A percentile compares a stretch with the other conserved stretches of the same genome.
These are phyloP conservation scores for Rhegmatorhina hoffmannsi DNA, from an alignment of 2,113 vertebrate species.

Conservation along the genomic window DNA sequence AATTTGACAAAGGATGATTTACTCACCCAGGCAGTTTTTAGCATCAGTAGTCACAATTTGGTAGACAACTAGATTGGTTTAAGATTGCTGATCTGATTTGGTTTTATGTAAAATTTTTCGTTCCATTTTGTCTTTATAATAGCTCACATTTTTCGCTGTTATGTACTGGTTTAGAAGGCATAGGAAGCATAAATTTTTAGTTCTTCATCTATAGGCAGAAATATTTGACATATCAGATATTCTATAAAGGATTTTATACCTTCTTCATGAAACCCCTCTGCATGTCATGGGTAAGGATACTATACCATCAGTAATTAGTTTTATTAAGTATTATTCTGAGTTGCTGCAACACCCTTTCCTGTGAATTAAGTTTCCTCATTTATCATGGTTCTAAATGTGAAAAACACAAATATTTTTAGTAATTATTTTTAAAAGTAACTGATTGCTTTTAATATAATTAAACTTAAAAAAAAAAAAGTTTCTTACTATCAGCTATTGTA, in stretches of 20 bases:
- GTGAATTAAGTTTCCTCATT: neutral
- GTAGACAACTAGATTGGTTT: neutral
- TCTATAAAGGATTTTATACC: neutral
- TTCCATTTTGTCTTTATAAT: neutral
- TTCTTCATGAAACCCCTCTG: neutral
- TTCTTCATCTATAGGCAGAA: neutral
- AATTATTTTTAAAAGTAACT: neutral
- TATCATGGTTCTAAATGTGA: neutral
- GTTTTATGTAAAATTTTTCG: neutral
- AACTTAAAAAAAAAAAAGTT: neutral
- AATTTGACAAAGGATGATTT: neutral
- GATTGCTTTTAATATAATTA: neutral
- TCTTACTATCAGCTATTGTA: neutral
- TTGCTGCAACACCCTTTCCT: neutral
- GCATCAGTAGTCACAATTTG: neutral
- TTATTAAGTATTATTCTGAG: neutral
- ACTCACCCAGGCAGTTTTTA: neutral
- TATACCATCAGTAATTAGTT: neutral
- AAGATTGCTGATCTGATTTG: neutral
- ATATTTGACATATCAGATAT: neutral
- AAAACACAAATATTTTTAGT: neutral
- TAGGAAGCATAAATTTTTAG: neutral
- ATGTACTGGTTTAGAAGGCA: neutral
- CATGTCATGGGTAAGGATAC: neutral
- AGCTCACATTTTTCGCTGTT: neutral